phyloP scores from a whole-genome alignment of 92 coral and sea anemone species.

The Heteractis magnifica region DNA sequence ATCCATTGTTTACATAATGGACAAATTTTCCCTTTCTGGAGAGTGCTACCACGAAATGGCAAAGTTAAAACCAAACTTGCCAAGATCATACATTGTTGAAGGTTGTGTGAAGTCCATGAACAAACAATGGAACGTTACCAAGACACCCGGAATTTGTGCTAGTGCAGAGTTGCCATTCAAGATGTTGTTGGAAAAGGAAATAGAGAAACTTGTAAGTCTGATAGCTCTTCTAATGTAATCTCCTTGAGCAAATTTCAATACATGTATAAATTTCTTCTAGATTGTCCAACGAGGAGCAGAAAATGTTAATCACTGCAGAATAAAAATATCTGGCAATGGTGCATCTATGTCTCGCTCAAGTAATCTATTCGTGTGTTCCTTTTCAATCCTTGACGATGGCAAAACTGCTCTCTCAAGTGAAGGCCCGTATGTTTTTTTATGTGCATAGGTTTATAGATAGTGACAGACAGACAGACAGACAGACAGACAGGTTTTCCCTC shows the following conservation, averaged over 20 bases:
- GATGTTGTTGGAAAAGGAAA: not conserved
- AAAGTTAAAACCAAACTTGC: constrained; percentile 9
- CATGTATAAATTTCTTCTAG: not conserved
- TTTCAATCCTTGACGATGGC: constrained; percentile 10
- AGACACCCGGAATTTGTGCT: constrained; percentile 21
- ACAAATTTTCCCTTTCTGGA: constrained; percentile 14
- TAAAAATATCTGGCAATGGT: constrained; percentile 19
- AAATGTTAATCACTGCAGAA: not conserved
- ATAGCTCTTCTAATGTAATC: not conserved
- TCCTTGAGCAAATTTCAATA: not conserved
- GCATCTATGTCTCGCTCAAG: constrained; percentile 15
- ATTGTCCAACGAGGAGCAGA: not conserved
- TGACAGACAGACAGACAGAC: not conserved
- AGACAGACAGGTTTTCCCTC: not conserved
- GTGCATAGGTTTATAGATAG: not conserved
- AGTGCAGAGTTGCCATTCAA: constrained; percentile 16
- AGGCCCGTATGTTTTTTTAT: not conserved
- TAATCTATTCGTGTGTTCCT: constrained; percentile 22
- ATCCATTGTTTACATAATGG: constrained; percentile 14
- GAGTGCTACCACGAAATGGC: constrained; percentile 12
- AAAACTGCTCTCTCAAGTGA: constrained; percentile 14
- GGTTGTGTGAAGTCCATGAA: constrained; percentile 13
- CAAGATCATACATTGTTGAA: constrained; percentile 12
- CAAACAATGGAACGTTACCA: not conserved
- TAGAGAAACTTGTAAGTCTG: constrained; percentile 14